Conservation (phyloP, 2,113 vertebrate species). For the Dendrocopos noguchii region DNA sequence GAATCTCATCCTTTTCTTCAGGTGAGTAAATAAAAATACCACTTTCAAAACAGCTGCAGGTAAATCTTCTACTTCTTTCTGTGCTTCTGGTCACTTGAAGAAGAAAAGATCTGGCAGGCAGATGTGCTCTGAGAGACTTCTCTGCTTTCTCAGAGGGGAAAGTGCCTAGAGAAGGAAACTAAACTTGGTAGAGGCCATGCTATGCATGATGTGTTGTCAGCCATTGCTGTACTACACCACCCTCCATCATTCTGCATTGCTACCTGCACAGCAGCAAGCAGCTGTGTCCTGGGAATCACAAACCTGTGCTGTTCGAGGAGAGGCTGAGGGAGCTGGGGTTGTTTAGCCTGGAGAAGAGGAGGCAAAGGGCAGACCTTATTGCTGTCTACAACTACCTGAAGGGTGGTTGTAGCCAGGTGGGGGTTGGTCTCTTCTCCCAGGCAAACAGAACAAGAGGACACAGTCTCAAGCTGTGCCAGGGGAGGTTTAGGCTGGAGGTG, state of each 20-base stretch:
- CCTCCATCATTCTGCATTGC: background rate
- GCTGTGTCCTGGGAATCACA: background rate
- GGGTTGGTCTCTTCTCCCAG: too few species aligned
- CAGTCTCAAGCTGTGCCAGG: too few species aligned
- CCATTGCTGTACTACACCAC: background rate
- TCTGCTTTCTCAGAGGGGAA: background rate
- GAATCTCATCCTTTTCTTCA: background rate
- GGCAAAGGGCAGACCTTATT: too few species aligned
- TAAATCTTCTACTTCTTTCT: background rate
- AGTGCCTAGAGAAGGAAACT: background rate
- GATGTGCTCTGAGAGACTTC: constrained; percentile 15
- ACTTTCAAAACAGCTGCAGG: background rate
- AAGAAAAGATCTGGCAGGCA: background rate
- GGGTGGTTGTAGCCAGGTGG: too few species aligned
- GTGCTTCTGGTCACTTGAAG: background rate
- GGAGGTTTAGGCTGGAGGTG: too few species aligned
- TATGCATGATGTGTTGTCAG: background rate
- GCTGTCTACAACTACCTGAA: too few species aligned
- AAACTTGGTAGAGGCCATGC: background rate
- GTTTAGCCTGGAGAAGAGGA: too few species aligned
- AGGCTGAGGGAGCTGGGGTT: too few species aligned
- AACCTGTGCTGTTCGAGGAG: background rate
- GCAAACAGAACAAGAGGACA: too few species aligned
- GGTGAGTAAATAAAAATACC: background rate
- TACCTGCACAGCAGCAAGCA: background rate